These are phyloP conservation scores for Catajapyx aquilonaris DNA, from an alignment of 1,140 invertebrate species.

Conservation along the genomic window DNA sequence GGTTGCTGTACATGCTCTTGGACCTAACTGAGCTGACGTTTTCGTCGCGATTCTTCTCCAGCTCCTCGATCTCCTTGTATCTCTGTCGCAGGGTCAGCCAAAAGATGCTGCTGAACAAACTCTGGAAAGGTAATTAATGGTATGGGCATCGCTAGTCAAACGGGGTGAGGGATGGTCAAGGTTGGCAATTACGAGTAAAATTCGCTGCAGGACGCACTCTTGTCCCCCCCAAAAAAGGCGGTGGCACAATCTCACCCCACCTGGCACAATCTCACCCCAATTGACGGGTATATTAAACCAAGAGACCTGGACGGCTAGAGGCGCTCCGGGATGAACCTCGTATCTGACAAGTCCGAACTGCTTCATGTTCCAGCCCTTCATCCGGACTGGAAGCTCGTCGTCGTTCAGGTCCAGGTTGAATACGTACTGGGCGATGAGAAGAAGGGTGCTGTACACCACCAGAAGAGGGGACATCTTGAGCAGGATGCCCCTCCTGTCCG, in stretches of 20 bases:
- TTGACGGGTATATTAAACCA: background rate
- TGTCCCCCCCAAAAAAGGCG: too few relatives aligned
- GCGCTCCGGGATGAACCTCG: constrained; percentile 40
- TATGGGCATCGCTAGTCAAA: too few relatives aligned
- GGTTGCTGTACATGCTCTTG: too few relatives aligned
- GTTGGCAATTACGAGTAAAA: too few relatives aligned
- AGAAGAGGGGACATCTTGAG: constrained; percentile 74
- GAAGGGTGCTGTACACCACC: constrained; percentile 67
- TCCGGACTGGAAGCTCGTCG: constrained; percentile 44
- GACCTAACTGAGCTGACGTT: constrained; percentile 27
- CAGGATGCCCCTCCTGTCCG: constrained; percentile 78
- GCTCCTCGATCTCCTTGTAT: background rate
- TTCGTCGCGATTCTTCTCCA: background rate
- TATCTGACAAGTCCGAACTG: constrained; percentile 72
- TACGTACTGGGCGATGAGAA: constrained; percentile 73
- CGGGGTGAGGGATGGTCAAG: constrained; percentile 56
- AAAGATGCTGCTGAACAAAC: constrained; percentile 19
- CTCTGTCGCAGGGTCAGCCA: constrained; percentile 1
- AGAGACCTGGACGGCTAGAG: constrained; percentile 56
- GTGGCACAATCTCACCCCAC: too few relatives aligned
- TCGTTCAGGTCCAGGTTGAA: constrained; percentile 76
- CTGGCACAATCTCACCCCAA: too few relatives aligned
- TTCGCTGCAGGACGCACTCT: too few relatives aligned
- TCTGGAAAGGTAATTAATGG: constrained; percentile 41
- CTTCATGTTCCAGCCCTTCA: constrained; percentile 40